Percentiles rank a stretch among this genome's conserved stretches.
These are phyloP conservation scores for Centropristis striata DNA, from an alignment of 2,113 vertebrate species.

Conservation along the genomic window DNA sequence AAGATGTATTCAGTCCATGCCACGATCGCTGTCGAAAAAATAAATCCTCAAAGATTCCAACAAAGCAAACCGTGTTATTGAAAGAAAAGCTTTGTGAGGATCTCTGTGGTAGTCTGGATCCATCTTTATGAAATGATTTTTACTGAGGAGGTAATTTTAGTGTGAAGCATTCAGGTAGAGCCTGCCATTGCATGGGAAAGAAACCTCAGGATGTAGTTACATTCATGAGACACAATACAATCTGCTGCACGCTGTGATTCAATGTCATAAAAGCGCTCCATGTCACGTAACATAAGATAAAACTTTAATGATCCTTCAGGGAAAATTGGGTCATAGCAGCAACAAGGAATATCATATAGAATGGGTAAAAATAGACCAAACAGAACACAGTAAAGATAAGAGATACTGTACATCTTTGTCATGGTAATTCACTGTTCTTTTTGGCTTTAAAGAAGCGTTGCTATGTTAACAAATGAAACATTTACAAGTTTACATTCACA, in stretches of 20 bases:
- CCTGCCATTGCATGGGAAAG: background rate
- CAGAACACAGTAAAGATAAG: slow-evolving; percentile 26
- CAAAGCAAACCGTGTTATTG: slow-evolving; percentile 36
- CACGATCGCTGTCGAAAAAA: background rate
- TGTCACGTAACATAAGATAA: slow-evolving; percentile 28
- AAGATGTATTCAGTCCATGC: slow-evolving; percentile 36
- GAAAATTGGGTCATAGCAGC: slow-evolving; percentile 44
- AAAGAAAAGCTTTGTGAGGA: slow-evolving; percentile 21
- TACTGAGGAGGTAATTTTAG: background rate
- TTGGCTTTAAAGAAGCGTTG: slow-evolving; percentile 25
- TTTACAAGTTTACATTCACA: slow-evolving; percentile 37
- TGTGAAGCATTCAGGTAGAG: background rate
- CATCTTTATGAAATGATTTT: background rate
- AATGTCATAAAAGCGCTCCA: background rate
- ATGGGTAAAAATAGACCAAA: slow-evolving; percentile 28
- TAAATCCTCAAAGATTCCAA: slow-evolving; percentile 47
- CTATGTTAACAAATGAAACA: slow-evolving; percentile 47
- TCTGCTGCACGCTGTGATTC: slow-evolving; percentile 39
- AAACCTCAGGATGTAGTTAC: background rate
- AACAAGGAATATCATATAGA: slow-evolving; percentile 22
- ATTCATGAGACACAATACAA: background rate
- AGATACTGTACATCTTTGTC: slow-evolving; percentile 44
- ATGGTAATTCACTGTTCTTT: slow-evolving; percentile 23
- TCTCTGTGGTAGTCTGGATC: background rate
- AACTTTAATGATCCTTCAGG: slow-evolving; percentile 52